A percentile compares a stretch with the other conserved stretches of the same genome.
Evolutionary conservation across 2,113 vertebrate species (phyloP).

Genomic region (Leptobrachium ailaonicum): DNA sequence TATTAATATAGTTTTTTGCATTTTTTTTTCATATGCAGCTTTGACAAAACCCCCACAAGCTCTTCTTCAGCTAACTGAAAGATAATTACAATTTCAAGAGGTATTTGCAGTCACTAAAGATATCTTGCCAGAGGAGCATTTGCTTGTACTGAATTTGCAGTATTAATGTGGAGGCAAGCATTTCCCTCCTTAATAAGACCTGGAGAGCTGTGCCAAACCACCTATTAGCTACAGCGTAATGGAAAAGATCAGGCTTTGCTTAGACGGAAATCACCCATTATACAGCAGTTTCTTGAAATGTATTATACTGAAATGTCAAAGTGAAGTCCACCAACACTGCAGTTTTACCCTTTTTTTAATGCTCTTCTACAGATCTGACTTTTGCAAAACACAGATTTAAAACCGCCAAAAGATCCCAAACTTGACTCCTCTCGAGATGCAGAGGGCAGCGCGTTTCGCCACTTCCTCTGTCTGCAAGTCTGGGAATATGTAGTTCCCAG

Average conservation of each 20-base stretch:
- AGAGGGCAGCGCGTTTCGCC: no score
- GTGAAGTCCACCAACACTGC: constrained; percentile 28
- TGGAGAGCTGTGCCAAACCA: constrained; percentile 24
- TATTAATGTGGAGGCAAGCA: constrained; percentile 8
- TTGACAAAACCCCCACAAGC: no score
- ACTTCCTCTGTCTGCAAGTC: no score
- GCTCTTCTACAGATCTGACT: constrained; percentile 13
- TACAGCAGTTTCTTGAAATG: constrained; percentile 21
- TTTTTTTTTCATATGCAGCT: no score
- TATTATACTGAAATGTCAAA: constrained; percentile 30
- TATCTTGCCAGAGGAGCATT: not conserved
- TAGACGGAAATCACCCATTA: constrained; percentile 20
- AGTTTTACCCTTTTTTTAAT: constrained; percentile 21
- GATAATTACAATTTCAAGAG: not conserved
- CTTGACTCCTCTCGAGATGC: no score
- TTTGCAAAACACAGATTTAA: no score
- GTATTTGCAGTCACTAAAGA: not conserved
- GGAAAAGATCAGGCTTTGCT: constrained; percentile 23
- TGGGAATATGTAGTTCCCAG: no score
- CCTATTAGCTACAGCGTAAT: constrained; percentile 39
- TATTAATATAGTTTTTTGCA: no score
- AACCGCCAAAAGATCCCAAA: no score
- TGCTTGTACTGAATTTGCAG: not conserved
- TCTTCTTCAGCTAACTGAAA: no score
- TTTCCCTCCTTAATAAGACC: constrained; percentile 9